Evolutionary conservation across 2,888 invertebrate genomes (phyloP), one percentile per base, ranked within the genome.

Genomic region (Ceriagrion tenellum): DNA sequence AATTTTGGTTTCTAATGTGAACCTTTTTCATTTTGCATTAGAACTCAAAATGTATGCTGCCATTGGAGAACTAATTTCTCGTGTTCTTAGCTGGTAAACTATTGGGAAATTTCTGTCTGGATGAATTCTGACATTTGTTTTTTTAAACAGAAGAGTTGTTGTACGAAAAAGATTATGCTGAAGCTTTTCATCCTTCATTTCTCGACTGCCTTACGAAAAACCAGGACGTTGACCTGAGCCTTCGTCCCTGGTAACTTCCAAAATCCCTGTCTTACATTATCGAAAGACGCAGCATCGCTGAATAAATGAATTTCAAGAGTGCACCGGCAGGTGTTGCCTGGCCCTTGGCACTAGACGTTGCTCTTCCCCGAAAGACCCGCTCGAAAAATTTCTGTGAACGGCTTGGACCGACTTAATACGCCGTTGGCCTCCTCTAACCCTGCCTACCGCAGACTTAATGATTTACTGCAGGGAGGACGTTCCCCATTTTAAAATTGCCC

Each of bases 361-460:
- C 81, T 81, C 35, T 81, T 81, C 81, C 26, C 35, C 81, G 81
- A 81, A 81, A 81, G 81, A 35, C 81, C 16, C 81, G 35, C 30
- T 35, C 35, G 81, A 81, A 81, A 81, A 35, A 81, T 81, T 81
- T 81, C 81, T 81, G 81, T 81, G 81, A 81, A 81, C 35, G 81
- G 30, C 2, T 35, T 18, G 81, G 81, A 35, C 81, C 81, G 35
- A 30, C 4, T 81, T 81, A 81, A 81, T 81, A 35, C 35, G 81
- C 35, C 81, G 35, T 6, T 35, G 81, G 81, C 35, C 81, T 81
- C 30, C 12, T 30, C 81, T 35, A 81, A 30, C 81, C 26, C 35
- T 18, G 35, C 35, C 81, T 81, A 35, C 81, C 81, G 10, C 30
- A 81, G 81, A 18, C 16, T 30, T 81, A 30, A 81, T 81, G 81